Conservation (phyloP, 2,888 invertebrate species). For the Oasisia sp. region DNA sequence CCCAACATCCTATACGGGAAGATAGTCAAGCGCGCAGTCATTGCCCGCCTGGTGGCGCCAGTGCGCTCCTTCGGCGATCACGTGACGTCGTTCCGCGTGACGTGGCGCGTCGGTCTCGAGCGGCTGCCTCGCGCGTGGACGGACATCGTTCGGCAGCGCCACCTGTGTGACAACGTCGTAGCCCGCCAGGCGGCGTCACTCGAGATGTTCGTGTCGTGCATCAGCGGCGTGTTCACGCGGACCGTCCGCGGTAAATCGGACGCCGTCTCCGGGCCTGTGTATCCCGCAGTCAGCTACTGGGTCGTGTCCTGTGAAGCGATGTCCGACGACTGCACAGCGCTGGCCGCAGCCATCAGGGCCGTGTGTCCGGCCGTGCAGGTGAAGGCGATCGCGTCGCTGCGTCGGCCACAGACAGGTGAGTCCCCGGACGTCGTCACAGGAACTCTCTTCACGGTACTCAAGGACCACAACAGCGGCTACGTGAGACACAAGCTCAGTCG, state of each 20-base stretch:
- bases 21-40: background rate
- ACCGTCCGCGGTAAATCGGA: background rate
- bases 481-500: background rate
- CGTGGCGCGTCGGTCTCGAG: background rate
- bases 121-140: background rate
- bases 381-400: background rate
- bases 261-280: background rate
- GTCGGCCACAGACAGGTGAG: background rate
- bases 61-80: background rate
- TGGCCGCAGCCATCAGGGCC: background rate
- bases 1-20: background rate
- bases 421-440: background rate
- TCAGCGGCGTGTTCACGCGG: background rate
- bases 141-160: background rate
- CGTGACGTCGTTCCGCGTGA: background rate
- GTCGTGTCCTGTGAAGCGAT: background rate
- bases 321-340: background rate
- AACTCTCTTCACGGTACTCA: background rate
- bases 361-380: background rate
- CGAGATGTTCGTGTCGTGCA: background rate
- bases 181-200: background rate
- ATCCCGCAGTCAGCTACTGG: background rate
- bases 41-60: background rate
- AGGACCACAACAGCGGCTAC: conserved; percentile 6
- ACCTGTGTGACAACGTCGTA: background rate